A percentile compares a stretch with the other conserved stretches of the same genome.
Evolutionary conservation across 2,888 invertebrate genomes (phyloP).

Genomic region (Oasisia sp.): DNA sequence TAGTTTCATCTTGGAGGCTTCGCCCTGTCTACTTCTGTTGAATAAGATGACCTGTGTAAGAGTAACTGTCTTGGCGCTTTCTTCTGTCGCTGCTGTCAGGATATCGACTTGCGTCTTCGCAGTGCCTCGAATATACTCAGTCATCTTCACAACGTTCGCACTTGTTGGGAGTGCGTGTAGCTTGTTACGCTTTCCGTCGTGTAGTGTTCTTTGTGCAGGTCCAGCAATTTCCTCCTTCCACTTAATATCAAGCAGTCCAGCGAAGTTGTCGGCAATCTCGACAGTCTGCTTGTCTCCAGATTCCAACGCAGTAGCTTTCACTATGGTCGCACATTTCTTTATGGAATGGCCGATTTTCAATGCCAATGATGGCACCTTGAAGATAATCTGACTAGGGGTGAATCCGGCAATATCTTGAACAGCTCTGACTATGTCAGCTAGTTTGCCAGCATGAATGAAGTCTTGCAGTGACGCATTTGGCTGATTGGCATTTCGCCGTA

Average conservation of each 20-base stretch:
- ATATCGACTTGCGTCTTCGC: too few relatives aligned
- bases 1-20: conserved; percentile 17
- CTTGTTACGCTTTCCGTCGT: conserved; percentile 6
- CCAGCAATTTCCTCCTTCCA: background rate
- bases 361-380: too few relatives aligned
- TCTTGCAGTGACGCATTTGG: background rate
- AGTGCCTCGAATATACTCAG: too few relatives aligned
- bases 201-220: background rate
- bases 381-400: too few relatives aligned
- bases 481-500: background rate
- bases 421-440: too few relatives aligned
- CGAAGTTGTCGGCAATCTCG: background rate
- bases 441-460: too few relatives aligned
- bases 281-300: too few relatives aligned
- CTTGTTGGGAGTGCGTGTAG: background rate
- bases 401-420: too few relatives aligned
- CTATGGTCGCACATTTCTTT: too few relatives aligned
- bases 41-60: conserved; percentile 40
- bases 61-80: conserved; percentile 14
- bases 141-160: too few relatives aligned
- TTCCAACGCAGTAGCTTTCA: too few relatives aligned
- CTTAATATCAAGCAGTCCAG: background rate
- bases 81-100: background rate
- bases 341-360: too few relatives aligned
- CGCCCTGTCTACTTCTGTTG: conserved; percentile 32